phyloP scores from a whole-genome alignment of 2,113 vertebrate genomes.

The Mormyrus iriodes region DNA sequence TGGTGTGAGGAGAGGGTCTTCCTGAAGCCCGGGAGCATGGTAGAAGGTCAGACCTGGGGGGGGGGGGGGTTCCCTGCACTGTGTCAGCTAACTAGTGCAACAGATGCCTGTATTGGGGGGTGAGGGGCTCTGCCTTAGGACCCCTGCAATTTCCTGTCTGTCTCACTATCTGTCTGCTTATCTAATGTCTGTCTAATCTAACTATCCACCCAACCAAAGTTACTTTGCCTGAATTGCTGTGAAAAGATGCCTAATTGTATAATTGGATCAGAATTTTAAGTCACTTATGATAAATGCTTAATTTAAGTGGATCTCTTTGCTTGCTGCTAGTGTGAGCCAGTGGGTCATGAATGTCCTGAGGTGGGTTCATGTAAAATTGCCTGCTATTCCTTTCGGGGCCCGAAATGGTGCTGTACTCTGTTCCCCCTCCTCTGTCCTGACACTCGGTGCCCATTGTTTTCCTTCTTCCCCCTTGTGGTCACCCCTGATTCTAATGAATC shows the following conservation, averaged over 20 bases:
- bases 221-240: background rate
- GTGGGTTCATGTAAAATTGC: too few relatives aligned
- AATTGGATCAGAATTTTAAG: background rate
- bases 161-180: background rate
- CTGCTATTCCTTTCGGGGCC: too few relatives aligned
- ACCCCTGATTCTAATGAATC: too few relatives aligned
- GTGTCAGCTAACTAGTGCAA: background rate
- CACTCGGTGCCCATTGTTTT: too few relatives aligned
- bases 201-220: background rate
- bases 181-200: background rate
- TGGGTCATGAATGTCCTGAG: too few relatives aligned
- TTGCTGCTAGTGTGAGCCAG: too few relatives aligned
- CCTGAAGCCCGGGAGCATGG: conserved; percentile 79
- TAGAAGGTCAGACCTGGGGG: conserved; percentile 71
- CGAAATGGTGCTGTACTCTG: too few relatives aligned
- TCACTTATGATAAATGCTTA: too few relatives aligned
- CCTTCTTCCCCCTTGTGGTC: too few relatives aligned
- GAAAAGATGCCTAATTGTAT: background rate
- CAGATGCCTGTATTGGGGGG: background rate
- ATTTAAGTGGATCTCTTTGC: background rate
- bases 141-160: background rate
- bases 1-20: conserved; percentile 97
- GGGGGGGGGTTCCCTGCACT: background rate
- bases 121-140: background rate
- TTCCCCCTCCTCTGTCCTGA: too few relatives aligned